Conservation (phyloP, 2,113 vertebrate species). For the Nothobranchius kuhntae region DNA sequence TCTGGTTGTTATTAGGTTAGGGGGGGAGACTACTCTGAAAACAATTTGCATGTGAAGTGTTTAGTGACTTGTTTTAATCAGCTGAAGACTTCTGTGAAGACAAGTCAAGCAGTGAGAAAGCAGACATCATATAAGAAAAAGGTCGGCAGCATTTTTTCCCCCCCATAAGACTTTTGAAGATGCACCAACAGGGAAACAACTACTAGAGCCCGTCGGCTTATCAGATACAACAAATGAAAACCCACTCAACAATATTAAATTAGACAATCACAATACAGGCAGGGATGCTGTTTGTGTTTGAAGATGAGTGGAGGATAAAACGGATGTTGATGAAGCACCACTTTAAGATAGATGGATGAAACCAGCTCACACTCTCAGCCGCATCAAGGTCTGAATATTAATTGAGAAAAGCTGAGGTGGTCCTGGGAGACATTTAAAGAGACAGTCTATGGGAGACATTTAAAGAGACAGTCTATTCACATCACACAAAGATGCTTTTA, state of each 20-base stretch:
- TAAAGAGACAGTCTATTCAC: not conserved
- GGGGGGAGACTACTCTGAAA: no score
- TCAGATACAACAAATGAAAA: not conserved
- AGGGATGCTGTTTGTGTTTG: constrained; percentile 6
- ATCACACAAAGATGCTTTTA: no score
- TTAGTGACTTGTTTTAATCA: no score
- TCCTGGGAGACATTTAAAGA: constrained; percentile 11
- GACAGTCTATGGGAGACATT: constrained; percentile 7
- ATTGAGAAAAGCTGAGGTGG: constrained; percentile 10
- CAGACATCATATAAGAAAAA: no score
- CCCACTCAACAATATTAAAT: not conserved
- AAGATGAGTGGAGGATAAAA: constrained; percentile 21
- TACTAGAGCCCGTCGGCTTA: not conserved
- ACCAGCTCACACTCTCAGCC: constrained; percentile 9
- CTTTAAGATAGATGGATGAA: constrained; percentile 45
- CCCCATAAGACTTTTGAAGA: no score
- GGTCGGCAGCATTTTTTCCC: no score
- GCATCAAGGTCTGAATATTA: constrained; percentile 11
- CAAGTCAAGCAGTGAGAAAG: no score
- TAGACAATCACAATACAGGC: not conserved
- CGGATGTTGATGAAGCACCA: constrained; percentile 27
- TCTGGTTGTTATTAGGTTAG: no score
- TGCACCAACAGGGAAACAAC: no score
- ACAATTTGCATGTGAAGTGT: no score
- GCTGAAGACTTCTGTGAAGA: no score